Evolutionary conservation across 2,888 invertebrate species (phyloP).

Genomic region (Campaea margaritaria): DNA sequence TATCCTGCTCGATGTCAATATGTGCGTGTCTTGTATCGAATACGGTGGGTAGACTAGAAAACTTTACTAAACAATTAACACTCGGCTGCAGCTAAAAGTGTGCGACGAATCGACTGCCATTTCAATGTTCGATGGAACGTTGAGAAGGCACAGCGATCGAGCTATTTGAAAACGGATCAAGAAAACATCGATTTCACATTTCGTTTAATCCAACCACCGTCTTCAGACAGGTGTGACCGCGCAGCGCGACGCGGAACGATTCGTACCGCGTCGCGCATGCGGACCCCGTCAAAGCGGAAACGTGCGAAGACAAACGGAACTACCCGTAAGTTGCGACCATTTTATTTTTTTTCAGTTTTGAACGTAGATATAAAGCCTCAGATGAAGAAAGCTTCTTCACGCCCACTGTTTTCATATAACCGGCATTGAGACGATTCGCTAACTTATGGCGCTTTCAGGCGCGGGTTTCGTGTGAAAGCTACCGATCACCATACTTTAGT

Average conservation of each 20-base stretch:
- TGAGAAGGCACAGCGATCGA: neutral
- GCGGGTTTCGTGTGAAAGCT: no score
- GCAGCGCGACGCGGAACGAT: conserved; percentile 4
- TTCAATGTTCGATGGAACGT: neutral
- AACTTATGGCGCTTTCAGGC: no score
- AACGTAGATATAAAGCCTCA: no score
- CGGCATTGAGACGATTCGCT: no score
- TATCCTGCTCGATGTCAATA: conserved; percentile 34
- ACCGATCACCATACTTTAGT: no score
- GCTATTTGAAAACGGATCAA: neutral
- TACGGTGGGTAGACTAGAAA: conserved; percentile 11
- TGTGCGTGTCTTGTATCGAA: conserved; percentile 28
- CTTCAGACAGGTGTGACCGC: conserved; percentile 12
- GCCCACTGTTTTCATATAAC: no score
- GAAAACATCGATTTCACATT: no score
- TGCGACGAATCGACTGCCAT: neutral
- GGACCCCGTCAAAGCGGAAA: neutral
- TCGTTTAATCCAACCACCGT: conserved; percentile 18
- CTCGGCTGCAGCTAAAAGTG: neutral
- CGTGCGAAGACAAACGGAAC: neutral
- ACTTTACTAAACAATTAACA: neutral
- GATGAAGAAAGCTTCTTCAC: neutral
- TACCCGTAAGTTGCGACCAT: no score
- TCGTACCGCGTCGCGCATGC: neutral
- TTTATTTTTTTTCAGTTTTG: no score